Conservation (phyloP, 1,140 invertebrate genomes). For the Matsumurasca onukii region DNA sequence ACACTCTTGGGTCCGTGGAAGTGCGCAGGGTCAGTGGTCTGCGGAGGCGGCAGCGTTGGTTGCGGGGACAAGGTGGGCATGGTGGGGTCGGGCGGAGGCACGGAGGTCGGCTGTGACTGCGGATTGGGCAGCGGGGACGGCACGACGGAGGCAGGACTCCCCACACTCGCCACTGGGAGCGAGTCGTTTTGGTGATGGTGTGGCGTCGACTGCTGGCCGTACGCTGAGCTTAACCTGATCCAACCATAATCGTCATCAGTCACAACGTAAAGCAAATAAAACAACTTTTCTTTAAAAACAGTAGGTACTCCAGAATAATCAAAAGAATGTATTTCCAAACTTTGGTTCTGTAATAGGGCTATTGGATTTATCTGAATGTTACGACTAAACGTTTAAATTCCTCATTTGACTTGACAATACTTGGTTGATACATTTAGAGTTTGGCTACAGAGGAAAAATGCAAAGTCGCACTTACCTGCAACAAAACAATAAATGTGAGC, state of each 20-base stretch:
- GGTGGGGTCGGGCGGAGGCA: conserved; percentile 66
- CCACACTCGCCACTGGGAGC: conserved; percentile 64
- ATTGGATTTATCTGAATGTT: no score
- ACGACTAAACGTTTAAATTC: no score
- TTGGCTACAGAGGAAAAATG: no score
- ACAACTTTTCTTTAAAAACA: no score
- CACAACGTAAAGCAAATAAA: no score
- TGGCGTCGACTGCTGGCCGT: conserved; percentile 33
- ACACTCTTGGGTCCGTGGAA: conserved; percentile 55
- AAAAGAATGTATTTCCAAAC: no score
- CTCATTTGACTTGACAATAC: no score
- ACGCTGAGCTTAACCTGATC: conserved; percentile 17
- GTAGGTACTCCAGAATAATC: no score
- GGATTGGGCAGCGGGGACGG: conserved; percentile 77
- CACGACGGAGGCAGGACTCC: conserved; percentile 71
- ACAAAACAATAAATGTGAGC: no score
- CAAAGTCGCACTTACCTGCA: no score
- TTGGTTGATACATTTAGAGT: no score
- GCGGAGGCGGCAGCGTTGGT: conserved; percentile 48
- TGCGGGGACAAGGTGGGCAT: conserved; percentile 67
- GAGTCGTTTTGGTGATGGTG: conserved; percentile 50
- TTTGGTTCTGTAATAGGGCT: no score
- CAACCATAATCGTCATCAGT: background rate
- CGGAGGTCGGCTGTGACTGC: conserved; percentile 71
- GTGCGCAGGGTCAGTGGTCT: conserved; percentile 54